phyloP scores from a whole-genome alignment of 2,888 invertebrate species.

The Lymantria monacha region DNA sequence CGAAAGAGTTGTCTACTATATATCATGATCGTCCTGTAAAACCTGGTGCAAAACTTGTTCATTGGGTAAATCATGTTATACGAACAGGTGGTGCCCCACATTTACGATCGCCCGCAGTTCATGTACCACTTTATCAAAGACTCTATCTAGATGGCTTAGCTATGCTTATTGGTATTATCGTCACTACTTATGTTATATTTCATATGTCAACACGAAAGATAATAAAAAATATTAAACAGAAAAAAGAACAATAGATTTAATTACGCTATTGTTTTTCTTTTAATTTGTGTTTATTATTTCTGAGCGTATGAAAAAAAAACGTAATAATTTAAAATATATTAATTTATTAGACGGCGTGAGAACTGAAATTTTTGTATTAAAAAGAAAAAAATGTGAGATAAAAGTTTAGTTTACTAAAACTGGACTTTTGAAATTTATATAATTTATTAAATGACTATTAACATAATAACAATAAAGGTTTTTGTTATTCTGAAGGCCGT shows the following conservation, averaged over 20 bases:
- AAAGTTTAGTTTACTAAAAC: too few relatives aligned
- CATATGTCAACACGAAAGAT: not conserved
- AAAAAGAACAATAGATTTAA: conserved; percentile 1
- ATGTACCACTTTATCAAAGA: conserved; percentile 5
- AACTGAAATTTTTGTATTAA: not conserved
- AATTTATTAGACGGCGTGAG: not conserved
- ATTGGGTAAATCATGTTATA: conserved; percentile 53
- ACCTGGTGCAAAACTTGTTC: conserved; percentile 42
- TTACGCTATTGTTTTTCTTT: not conserved
- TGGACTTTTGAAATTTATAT: too few relatives aligned
- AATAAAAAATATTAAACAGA: not conserved
- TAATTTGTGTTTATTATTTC: not conserved
- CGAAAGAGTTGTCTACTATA: conserved; percentile 41
- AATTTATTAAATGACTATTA: too few relatives aligned
- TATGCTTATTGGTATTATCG: not conserved
- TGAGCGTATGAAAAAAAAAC: not conserved
- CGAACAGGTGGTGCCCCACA: conserved; percentile 24
- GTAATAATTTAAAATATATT: not conserved
- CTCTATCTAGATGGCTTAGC: conserved; percentile 4
- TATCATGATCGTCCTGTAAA: conserved; percentile 45
- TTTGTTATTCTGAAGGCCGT: too few relatives aligned
- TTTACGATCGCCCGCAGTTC: conserved; percentile 3
- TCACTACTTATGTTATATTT: not conserved
- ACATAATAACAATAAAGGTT: too few relatives aligned
- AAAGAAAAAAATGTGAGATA: too few relatives aligned